Conservation (phyloP, 1,140 invertebrate genomes). For the Lamellibrachia luymesi region DNA sequence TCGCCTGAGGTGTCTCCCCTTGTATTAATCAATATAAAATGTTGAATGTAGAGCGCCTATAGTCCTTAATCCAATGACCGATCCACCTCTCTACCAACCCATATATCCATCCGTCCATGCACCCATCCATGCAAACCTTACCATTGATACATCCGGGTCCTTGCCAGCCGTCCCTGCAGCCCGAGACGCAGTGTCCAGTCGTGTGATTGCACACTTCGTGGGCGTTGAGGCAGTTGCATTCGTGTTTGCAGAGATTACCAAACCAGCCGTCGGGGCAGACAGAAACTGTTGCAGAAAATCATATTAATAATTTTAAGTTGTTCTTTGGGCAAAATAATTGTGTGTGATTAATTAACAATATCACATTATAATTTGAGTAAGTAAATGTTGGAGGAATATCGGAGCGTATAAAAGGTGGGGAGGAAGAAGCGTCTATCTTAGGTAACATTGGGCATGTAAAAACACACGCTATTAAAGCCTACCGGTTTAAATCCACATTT, state of each 20-base stretch:
- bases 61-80: neutral
- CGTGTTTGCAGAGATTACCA: slow-evolving; percentile 20
- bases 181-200: slow-evolving; percentile 22
- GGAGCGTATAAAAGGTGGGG: too few relatives aligned
- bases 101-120: neutral
- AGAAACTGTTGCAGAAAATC: neutral
- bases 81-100: neutral
- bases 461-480: neutral
- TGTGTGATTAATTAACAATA: too few relatives aligned
- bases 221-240: slow-evolving; percentile 20
- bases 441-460: too few relatives aligned
- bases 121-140: neutral
- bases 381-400: too few relatives aligned
- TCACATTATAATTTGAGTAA: too few relatives aligned
- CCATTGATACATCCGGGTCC: slow-evolving; percentile 15
- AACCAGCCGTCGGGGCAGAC: slow-evolving; percentile 22
- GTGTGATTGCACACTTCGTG: slow-evolving; percentile 24
- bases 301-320: too few relatives aligned
- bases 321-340: too few relatives aligned
- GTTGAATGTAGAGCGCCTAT: too few relatives aligned
- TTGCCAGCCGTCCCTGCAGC: slow-evolving; percentile 14
- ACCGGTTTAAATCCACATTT: neutral
- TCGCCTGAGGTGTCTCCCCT: too few relatives aligned
- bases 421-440: too few relatives aligned
- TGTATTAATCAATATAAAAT: too few relatives aligned